Percentiles rank a stretch among this genome's conserved stretches.
Evolutionary conservation across 2,888 invertebrate genomes (phyloP).

Genomic region (Amblyjoppa fuscipennis): DNA sequence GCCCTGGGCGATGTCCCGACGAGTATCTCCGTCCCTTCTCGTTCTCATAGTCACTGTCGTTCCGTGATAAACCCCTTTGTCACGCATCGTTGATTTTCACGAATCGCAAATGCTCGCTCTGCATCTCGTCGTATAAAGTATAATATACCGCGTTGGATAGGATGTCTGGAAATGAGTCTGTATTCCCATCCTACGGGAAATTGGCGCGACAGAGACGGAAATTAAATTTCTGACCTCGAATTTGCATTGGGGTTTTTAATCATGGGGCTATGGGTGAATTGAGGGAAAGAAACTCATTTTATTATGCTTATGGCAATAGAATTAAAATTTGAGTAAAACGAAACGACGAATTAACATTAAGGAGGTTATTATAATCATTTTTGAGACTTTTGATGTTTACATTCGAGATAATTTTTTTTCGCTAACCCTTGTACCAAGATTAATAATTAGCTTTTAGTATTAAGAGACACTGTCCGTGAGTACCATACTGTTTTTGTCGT

Average conservation of each 20-base stretch:
- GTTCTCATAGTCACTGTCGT: constrained; percentile 55
- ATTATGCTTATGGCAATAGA: not conserved
- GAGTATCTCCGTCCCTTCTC: constrained; percentile 49
- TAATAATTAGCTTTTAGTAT: not conserved
- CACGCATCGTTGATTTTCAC: constrained; percentile 80
- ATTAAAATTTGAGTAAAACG: not conserved
- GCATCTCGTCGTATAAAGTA: constrained; percentile 71
- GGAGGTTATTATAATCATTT: no score
- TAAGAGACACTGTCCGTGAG: not conserved
- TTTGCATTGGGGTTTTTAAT: constrained; percentile 66
- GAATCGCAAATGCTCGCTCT: constrained; percentile 48
- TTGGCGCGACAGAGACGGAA: constrained; percentile 73
- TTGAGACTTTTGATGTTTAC: not conserved
- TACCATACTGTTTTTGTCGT: not conserved
- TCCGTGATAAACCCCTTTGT: constrained; percentile 82
- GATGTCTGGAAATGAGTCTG: not conserved
- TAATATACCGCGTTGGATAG: not conserved
- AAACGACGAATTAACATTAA: not conserved
- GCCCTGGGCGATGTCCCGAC: constrained; percentile 79
- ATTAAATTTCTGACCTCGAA: constrained; percentile 79
- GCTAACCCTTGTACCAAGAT: no score
- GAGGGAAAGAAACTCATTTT: not conserved
- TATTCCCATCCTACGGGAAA: not conserved
- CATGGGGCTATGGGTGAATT: not conserved
- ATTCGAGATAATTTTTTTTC: not conserved